Percentiles rank a stretch among this genome's conserved stretches.
Evolutionary conservation across 1,140 invertebrate genomes (phyloP).

Genomic region (Phenacoccus solenopsis): DNA sequence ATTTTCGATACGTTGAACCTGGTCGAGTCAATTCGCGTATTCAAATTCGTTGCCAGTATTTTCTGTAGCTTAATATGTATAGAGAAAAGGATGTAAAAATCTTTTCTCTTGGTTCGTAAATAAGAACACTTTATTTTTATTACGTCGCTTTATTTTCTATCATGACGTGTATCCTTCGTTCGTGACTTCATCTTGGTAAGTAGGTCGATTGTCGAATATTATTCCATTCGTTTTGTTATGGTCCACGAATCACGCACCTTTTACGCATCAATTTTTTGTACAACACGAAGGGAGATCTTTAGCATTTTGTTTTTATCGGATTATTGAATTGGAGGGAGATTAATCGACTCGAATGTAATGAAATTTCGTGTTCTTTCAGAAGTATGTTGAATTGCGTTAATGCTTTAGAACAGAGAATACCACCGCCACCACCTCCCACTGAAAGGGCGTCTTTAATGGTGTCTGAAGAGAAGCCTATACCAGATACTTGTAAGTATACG

Average conservation of each 20-base stretch:
- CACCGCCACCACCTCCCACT: slow-evolving; percentile 37
- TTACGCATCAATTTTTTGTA: neutral
- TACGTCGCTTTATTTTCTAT: neutral
- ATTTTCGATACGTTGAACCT: neutral
- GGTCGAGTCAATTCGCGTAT: neutral
- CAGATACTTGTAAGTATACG: slow-evolving; percentile 66
- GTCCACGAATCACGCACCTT: neutral
- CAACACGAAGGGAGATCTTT: no score
- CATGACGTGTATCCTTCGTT: neutral
- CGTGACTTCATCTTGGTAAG: neutral
- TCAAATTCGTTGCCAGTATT: neutral
- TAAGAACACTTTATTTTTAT: neutral
- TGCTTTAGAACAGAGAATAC: slow-evolving; percentile 61
- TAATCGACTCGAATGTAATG: no score
- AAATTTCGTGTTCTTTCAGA: slow-evolving; percentile 37
- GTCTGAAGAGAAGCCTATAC: slow-evolving; percentile 62
- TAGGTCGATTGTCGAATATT: neutral
- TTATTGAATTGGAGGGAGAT: no score
- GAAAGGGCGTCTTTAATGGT: slow-evolving; percentile 61
- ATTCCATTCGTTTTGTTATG: neutral
- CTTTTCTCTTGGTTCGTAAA: neutral
- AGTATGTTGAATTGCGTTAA: slow-evolving; percentile 78
- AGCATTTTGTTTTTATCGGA: no score
- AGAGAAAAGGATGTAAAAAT: neutral
- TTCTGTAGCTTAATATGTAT: neutral